Percentiles rank a stretch among this genome's conserved stretches.
phyloP scores from a whole-genome alignment of 1,140 invertebrate genomes.

The Venturia canescens region DNA sequence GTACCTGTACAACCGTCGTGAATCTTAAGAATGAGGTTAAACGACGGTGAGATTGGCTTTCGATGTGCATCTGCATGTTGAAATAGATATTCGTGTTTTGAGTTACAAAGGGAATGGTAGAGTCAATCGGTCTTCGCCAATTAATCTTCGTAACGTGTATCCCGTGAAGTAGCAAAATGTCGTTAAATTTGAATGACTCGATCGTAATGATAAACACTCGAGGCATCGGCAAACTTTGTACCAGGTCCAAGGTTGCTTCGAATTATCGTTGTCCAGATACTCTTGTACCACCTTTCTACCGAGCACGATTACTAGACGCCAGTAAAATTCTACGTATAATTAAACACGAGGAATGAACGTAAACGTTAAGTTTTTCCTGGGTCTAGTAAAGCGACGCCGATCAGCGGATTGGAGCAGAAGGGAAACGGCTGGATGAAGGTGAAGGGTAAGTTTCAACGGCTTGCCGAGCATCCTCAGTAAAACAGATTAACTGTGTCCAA shows the following conservation, averaged over 20 bases:
- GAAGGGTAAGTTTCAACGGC: not conserved
- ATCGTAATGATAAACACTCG: not conserved
- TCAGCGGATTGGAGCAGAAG: no score
- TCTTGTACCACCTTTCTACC: no score
- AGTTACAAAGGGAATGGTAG: not conserved
- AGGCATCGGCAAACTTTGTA: not conserved
- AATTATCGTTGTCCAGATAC: no score
- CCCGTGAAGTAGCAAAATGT: not conserved
- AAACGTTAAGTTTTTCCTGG: no score
- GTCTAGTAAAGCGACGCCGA: no score
- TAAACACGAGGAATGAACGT: no score
- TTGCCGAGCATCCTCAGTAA: not conserved
- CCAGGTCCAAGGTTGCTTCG: not conserved
- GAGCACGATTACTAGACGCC: no score
- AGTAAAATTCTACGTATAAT: no score
- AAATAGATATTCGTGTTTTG: constrained; percentile 25
- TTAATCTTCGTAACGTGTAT: not conserved
- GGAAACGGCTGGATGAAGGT: no score
- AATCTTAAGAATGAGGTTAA: constrained; percentile 35
- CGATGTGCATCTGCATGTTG: not conserved
- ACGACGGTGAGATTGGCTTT: constrained; percentile 4
- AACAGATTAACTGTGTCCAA: not conserved
- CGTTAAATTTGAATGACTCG: not conserved
- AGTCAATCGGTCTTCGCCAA: not conserved
- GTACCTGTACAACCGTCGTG: not conserved